A percentile compares a stretch with the other conserved stretches of the same genome.
phyloP scores from a whole-genome alignment of 2,797 vertebrate genomes.

The Emydoidea blandingii region DNA sequence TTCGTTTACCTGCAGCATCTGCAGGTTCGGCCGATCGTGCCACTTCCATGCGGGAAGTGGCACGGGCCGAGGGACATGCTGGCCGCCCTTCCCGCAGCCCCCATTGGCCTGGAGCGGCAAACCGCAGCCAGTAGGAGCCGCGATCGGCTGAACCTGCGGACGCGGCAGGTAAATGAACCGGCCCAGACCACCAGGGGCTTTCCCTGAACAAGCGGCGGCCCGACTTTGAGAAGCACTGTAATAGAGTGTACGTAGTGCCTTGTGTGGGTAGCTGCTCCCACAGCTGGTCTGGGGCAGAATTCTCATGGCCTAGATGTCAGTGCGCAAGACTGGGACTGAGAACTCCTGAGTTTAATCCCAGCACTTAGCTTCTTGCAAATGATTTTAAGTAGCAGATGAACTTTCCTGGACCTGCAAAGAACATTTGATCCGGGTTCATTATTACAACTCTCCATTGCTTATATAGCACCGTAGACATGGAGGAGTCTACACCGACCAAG shows the following conservation, averaged over 20 bases:
- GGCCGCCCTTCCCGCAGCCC: too few relatives aligned
- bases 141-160: too few relatives aligned
- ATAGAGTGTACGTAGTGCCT: neutral
- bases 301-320: neutral
- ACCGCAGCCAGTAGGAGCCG: too few relatives aligned
- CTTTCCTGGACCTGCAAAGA: neutral
- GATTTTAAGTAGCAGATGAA: slow-evolving; percentile 14
- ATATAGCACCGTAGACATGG: neutral
- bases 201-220: too few relatives aligned
- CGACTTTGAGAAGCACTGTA: neutral
- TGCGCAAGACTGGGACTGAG: neutral
- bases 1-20: too few relatives aligned
- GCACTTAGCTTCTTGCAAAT: neutral
- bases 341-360: neutral
- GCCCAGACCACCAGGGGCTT: too few relatives aligned
- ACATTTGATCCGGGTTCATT: neutral
- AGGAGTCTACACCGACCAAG: neutral
- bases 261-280: slow-evolving; percentile 41
- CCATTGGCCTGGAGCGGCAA: too few relatives aligned
- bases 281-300: slow-evolving; percentile 21
- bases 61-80: too few relatives aligned
- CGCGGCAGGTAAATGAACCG: too few relatives aligned
- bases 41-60: too few relatives aligned
- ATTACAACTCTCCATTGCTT: neutral
- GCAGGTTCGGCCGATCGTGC: too few relatives aligned